Conservation (phyloP, 2,797 vertebrate species). For the Rhinophrynus dorsalis region DNA sequence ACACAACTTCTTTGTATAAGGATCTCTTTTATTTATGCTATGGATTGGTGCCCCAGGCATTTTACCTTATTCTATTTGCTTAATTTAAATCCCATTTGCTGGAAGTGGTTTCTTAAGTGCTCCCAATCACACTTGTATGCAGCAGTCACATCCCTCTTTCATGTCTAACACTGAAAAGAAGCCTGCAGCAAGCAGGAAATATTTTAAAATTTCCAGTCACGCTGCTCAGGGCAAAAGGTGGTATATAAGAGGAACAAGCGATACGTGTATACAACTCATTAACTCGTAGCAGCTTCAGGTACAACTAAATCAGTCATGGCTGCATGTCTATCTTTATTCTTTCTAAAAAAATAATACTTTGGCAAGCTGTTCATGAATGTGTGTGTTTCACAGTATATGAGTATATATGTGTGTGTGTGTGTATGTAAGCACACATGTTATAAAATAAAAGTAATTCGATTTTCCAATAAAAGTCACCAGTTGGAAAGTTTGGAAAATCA, state of each 20-base stretch:
- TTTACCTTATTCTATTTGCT: conserved; percentile 46
- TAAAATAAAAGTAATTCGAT: no score
- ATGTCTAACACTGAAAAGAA: conserved; percentile 36
- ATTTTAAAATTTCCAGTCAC: conserved; percentile 30
- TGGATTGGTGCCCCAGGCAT: conserved; percentile 34
- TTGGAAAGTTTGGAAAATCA: no score
- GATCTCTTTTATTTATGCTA: conserved; percentile 34
- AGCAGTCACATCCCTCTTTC: conserved; percentile 38
- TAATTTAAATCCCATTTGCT: conserved; percentile 48
- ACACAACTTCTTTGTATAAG: conserved; percentile 43
- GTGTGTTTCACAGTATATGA: no score
- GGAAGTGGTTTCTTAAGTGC: conserved; percentile 49
- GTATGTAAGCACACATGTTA: no score
- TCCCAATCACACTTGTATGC: conserved; percentile 43
- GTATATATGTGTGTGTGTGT: no score
- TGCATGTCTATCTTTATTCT: background rate
- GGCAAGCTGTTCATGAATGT: no score
- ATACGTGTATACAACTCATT: conserved; percentile 5
- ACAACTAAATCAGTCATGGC: background rate
- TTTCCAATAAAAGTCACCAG: no score
- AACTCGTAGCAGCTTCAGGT: conserved; percentile 14
- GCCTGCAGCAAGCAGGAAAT: conserved; percentile 45
- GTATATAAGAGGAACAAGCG: conserved; percentile 3
- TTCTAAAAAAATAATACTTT: no score
- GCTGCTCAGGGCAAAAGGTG: conserved; percentile 36